These are phyloP conservation scores for Dorcus parallelipipedus DNA, from an alignment of 2,888 invertebrate genomes.

Conservation along the genomic window DNA sequence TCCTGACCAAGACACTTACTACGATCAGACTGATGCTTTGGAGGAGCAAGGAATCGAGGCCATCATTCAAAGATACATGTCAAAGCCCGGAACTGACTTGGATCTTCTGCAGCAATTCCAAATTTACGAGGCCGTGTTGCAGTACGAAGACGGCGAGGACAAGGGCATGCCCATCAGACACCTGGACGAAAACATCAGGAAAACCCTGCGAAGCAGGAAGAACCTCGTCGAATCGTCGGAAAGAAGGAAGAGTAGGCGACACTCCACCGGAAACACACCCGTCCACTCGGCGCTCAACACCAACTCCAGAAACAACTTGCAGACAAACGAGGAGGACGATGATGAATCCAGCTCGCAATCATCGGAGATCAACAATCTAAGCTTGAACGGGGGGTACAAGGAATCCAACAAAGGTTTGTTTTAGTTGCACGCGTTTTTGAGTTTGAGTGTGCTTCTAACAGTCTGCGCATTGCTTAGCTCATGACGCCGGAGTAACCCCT, in stretches of 20 bases:
- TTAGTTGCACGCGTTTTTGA: neutral
- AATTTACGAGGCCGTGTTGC: slow-evolving; percentile 90
- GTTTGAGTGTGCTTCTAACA: neutral
- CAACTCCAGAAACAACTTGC: slow-evolving; percentile 26
- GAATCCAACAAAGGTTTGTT: slow-evolving; percentile 53
- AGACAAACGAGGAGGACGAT: slow-evolving; percentile 46
- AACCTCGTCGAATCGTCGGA: slow-evolving; percentile 61
- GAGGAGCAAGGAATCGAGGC: slow-evolving; percentile 92
- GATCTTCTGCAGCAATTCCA: slow-evolving; percentile 92
- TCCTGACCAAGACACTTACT: slow-evolving; percentile 94
- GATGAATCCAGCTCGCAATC: slow-evolving; percentile 62
- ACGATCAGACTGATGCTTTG: slow-evolving; percentile 93
- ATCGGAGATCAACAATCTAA: slow-evolving; percentile 52
- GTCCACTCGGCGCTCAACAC: slow-evolving; percentile 31
- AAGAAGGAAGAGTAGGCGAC: slow-evolving; percentile 74
- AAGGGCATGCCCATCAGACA: slow-evolving; percentile 63
- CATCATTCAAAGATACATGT: slow-evolving; percentile 84
- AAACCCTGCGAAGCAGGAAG: slow-evolving; percentile 69
- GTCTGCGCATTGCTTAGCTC: slow-evolving; percentile 39
- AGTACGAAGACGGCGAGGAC: slow-evolving; percentile 81
- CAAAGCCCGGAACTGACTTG: slow-evolving; percentile 87
- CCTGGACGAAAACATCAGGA: slow-evolving; percentile 67
- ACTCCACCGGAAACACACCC: slow-evolving; percentile 68
- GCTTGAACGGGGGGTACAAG: slow-evolving; percentile 57
- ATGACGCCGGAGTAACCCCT: slow-evolving; percentile 74